Conservation (phyloP, 2,888 invertebrate species). For the Drosophila tanythrix region DNA sequence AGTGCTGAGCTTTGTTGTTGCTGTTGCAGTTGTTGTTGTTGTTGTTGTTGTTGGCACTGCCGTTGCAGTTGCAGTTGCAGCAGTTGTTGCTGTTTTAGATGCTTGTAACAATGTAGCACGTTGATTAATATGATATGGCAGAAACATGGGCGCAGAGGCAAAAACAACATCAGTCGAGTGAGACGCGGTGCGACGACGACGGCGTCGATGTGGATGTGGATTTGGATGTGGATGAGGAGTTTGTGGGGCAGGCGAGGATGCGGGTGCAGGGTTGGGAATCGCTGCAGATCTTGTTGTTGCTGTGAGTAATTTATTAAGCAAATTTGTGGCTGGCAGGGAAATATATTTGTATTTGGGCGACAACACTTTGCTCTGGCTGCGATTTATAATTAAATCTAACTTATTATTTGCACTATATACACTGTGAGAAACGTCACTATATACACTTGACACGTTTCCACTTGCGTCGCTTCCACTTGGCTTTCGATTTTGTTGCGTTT, state of each 20-base stretch:
- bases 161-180: constrained; percentile 58
- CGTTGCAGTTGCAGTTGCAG: constrained; percentile 29
- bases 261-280: constrained; percentile 32
- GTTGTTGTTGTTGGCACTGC: constrained; percentile 28
- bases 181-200: constrained; percentile 63
- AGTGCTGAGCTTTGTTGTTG: constrained; percentile 36
- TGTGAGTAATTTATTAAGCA: constrained; percentile 75
- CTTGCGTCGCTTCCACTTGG: constrained; percentile 76
- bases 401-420: constrained; percentile 76
- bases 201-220: constrained; percentile 8
- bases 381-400: constrained; percentile 74
- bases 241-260: constrained; percentile 21
- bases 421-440: constrained; percentile 69
- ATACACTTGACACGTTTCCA: constrained; percentile 41
- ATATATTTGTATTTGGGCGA: constrained; percentile 44
- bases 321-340: constrained; percentile 68
- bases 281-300: constrained; percentile 20
- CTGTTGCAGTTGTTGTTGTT: constrained; percentile 14
- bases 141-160: constrained; percentile 67
- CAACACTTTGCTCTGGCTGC: constrained; percentile 47
- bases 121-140: constrained; percentile 81
- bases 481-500: constrained; percentile 48
- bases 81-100: constrained; percentile 56
- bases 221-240: constrained; percentile 1
- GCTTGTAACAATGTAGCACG: constrained; percentile 79